A percentile compares a stretch with the other conserved stretches of the same genome.
These are phyloP conservation scores for Pegea sp. DNA, from an alignment of 23 tunicate species.

Conservation along the genomic window DNA sequence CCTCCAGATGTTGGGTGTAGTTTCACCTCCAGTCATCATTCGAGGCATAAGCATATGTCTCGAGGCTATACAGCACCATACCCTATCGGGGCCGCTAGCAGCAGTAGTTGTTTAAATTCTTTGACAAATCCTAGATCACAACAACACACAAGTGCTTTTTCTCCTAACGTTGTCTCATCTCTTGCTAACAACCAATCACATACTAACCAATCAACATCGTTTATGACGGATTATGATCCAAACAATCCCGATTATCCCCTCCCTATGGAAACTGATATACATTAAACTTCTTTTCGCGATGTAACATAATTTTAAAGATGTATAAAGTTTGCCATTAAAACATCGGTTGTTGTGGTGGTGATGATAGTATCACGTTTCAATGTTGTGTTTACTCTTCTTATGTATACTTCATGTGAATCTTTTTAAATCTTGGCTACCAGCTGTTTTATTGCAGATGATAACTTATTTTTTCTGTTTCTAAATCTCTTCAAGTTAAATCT, in stretches of 20 bases:
- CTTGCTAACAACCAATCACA: conserved; percentile 1
- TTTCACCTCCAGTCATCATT: neutral
- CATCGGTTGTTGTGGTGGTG: no score
- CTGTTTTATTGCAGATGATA: no score
- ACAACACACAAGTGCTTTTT: neutral
- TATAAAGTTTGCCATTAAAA: no score
- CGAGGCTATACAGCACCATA: neutral
- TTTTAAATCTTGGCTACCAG: no score
- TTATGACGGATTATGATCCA: neutral
- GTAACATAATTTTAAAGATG: no score
- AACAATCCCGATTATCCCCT: conserved; percentile 4
- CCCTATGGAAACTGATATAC: conserved; percentile 42
- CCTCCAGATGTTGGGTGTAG: neutral
- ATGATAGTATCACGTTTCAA: no score
- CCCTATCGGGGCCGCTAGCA: neutral
- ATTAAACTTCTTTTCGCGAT: no score
- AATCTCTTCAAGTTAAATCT: no score
- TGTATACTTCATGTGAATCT: no score
- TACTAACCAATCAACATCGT: neutral
- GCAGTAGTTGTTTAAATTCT: neutral
- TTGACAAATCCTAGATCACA: neutral
- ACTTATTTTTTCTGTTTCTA: no score
- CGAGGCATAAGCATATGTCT: neutral
- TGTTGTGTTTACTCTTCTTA: no score
- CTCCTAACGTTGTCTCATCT: neutral